These are phyloP conservation scores for Coregonus sp. DNA, from an alignment of 2,797 vertebrate genomes.

Conservation along the genomic window DNA sequence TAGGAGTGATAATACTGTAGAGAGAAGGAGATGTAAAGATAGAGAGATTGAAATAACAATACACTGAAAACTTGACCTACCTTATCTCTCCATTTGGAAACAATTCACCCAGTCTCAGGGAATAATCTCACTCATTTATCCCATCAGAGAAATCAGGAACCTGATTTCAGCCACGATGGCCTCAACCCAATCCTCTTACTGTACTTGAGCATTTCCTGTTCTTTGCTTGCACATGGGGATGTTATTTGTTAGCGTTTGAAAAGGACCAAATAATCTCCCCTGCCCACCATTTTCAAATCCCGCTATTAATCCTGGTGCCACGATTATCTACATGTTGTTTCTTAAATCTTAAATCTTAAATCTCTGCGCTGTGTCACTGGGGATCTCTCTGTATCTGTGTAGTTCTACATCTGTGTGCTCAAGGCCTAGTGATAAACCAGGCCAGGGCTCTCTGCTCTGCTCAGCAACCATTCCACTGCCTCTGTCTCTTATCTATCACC, in stretches of 20 bases:
- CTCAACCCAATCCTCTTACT: constrained; percentile 30
- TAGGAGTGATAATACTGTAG: not conserved
- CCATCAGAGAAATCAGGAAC: constrained; percentile 17
- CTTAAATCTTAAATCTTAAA: constrained; percentile 24
- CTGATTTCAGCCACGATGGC: constrained; percentile 24
- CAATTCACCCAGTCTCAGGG: constrained; percentile 16
- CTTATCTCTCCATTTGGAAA: not conserved
- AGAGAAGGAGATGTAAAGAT: constrained; percentile 9
- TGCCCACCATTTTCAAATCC: constrained; percentile 24
- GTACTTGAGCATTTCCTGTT: constrained; percentile 33
- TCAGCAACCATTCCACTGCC: not conserved
- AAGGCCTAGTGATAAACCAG: not conserved
- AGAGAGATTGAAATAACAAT: not conserved
- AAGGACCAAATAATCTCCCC: constrained; percentile 24
- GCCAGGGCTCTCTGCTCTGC: not conserved
- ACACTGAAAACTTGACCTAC: not conserved
- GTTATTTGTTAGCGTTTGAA: constrained; percentile 24
- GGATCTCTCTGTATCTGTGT: not conserved
- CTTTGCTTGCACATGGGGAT: constrained; percentile 15
- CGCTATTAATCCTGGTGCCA: constrained; percentile 27
- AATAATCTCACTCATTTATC: constrained; percentile 31
- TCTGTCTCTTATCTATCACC: not conserved
- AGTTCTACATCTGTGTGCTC: not conserved
- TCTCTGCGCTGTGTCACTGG: not conserved
- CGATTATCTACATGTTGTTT: constrained; percentile 30